These are phyloP conservation scores for Aphidoletes aphidimyza DNA, from an alignment of 2,888 invertebrate species.

Conservation along the genomic window DNA sequence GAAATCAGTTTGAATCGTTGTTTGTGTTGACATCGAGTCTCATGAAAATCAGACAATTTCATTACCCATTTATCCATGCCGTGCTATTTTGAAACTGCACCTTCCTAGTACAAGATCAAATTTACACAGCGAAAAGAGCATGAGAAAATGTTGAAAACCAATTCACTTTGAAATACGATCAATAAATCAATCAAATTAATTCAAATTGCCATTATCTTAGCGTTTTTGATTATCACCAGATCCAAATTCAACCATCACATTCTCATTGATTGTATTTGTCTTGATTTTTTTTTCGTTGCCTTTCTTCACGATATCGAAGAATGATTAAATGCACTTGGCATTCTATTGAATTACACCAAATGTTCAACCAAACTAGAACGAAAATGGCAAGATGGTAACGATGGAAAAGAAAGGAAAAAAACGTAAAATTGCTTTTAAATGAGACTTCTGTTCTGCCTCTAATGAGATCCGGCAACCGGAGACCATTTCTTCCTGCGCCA, in stretches of 20 bases:
- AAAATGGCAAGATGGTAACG: neutral
- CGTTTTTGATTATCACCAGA: neutral
- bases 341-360: neutral
- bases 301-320: neutral
- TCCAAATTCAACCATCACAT: neutral
- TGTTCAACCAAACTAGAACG: neutral
- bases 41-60: neutral
- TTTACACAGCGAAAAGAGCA: neutral
- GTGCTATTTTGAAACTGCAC: neutral
- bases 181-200: conserved; percentile 48
- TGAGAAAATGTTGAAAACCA: neutral
- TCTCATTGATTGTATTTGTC: neutral
- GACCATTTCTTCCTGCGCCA: neutral
- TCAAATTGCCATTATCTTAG: conserved; percentile 8
- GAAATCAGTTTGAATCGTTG: neutral
- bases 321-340: neutral
- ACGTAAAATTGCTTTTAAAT: conserved; percentile 3
- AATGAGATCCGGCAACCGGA: conserved; percentile 51
- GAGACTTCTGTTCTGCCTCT: conserved; percentile 19
- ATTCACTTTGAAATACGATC: neutral
- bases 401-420: neutral
- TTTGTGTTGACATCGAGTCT: no score
- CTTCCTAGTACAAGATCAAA: neutral
- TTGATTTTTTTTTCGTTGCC: no score
- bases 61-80: no score